Conservation (phyloP, 2,888 invertebrate species). For the Tyria jacobaeae region DNA sequence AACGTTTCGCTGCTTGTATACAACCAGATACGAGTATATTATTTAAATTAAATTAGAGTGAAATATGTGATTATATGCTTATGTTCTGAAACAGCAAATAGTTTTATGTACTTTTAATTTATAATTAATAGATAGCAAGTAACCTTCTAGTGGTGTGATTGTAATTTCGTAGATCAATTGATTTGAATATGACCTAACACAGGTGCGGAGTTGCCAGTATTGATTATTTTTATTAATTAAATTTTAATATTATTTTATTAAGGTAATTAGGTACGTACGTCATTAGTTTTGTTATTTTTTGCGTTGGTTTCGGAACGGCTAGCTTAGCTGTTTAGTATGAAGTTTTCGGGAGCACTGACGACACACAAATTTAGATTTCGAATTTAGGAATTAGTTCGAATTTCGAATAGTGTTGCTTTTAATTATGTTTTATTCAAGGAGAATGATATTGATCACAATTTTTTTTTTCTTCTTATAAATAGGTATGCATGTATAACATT, state of each 20-base stretch:
- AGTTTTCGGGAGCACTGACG: neutral
- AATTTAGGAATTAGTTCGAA: neutral
- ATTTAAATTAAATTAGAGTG: conserved; percentile 29
- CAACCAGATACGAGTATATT: neutral
- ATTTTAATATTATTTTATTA: no score
- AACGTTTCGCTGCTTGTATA: conserved; percentile 18
- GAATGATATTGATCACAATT: no score
- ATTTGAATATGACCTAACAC: conserved; percentile 20
- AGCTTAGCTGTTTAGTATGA: neutral
- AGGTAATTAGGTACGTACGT: neutral
- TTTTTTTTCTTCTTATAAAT: no score
- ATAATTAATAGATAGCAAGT: conserved; percentile 6
- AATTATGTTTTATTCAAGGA: no score
- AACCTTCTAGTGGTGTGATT: conserved; percentile 28
- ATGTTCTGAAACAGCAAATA: conserved; percentile 29
- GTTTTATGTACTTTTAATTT: conserved; percentile 8
- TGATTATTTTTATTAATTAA: no score
- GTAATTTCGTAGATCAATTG: conserved; percentile 14
- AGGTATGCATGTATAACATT: neutral
- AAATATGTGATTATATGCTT: conserved; percentile 25
- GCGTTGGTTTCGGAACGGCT: no score
- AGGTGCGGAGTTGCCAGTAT: neutral
- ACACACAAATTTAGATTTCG: neutral
- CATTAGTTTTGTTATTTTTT: neutral
- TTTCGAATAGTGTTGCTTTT: neutral